Evolutionary conservation across 1,140 invertebrate species (phyloP), one percentile per base, ranked within the genome.

Genomic region (Drosophila neocordata): DNA sequence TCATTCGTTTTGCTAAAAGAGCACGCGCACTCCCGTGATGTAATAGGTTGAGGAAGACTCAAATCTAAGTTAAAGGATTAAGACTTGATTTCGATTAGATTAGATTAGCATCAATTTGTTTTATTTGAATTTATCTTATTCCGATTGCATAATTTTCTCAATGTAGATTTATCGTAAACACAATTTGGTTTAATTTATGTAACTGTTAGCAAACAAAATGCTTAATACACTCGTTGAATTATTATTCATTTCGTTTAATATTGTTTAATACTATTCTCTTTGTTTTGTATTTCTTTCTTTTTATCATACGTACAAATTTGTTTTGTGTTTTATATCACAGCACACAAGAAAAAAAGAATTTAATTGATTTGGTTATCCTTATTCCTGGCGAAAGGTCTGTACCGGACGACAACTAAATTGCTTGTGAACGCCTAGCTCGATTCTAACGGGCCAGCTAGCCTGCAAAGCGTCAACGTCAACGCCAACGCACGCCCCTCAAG

Each of bases 291-390:
- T 68, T 58, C 8, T 65, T 65, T 80, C 35, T 69, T 35, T 44
- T 35, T 66, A 65, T 66, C 38, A 44, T 89, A 90, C 89, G 77
- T 90, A 90, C 89, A 70, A 90, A 48, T 90, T 78, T 89, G 72
- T 82, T 73, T 78, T 89, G 68, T 79, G 80, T 84, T 81, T 68
- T 71, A 85, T 91, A 91, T 91, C 89, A 91, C 89, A 91, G 89
- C 80, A 89, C 82, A 48, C 41, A 48, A 48, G 41, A 79, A 89
- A 90, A 81, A 90, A 89, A 90, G 84, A 89, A 87, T 64, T 44
- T 22, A 55, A 35, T 56, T 56, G 31, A 56, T 15, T 56, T 65
- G 77, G 69, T 88, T 83, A 88, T 88, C 84, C 76, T 89, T 88
- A 88, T 79, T 89, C 83, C 82, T 72, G 78, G 65, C 64, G 72